Evolutionary conservation across 2,797 vertebrate species (phyloP).

Genomic region (Parambassis ranga): DNA sequence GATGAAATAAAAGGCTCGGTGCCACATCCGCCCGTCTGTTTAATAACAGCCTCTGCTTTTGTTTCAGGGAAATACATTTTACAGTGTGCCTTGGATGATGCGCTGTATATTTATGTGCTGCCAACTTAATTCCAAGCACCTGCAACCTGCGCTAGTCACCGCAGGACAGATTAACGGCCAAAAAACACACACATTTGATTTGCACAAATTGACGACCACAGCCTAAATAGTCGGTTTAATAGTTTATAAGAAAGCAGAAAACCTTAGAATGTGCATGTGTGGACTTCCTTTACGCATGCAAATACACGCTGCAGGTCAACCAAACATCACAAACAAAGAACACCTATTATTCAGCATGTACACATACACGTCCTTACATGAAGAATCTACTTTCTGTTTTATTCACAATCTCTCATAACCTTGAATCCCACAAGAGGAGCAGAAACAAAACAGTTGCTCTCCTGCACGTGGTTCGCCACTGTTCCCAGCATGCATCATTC

Average conservation of each 20-base stretch:
- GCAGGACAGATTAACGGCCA: slow-evolving; percentile 31
- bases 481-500: slow-evolving; percentile 63
- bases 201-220: slow-evolving; percentile 42
- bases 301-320: slow-evolving; percentile 22
- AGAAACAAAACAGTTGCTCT: slow-evolving; percentile 8
- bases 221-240: slow-evolving; percentile 13
- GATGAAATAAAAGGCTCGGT: slow-evolving; percentile 57
- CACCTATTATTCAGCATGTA: neutral
- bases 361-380: neutral
- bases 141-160: slow-evolving; percentile 23
- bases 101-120: slow-evolving; percentile 44
- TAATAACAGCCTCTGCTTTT: slow-evolving; percentile 37
- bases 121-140: slow-evolving; percentile 48
- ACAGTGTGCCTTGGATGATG: slow-evolving; percentile 48
- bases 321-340: neutral
- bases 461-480: slow-evolving; percentile 24
- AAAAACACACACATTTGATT: slow-evolving; percentile 34
- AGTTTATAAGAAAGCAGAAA: slow-evolving; percentile 22
- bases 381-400: slow-evolving; percentile 6
- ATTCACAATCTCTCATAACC: slow-evolving; percentile 7
- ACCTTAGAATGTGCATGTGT: too few relatives aligned
- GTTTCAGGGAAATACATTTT: slow-evolving; percentile 47
- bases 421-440: slow-evolving; percentile 6
- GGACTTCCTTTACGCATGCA: too few relatives aligned
- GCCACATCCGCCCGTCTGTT: slow-evolving; percentile 55